phyloP scores from a whole-genome alignment of 2,797 vertebrate species.

The Crocodylus rhombifer region DNA sequence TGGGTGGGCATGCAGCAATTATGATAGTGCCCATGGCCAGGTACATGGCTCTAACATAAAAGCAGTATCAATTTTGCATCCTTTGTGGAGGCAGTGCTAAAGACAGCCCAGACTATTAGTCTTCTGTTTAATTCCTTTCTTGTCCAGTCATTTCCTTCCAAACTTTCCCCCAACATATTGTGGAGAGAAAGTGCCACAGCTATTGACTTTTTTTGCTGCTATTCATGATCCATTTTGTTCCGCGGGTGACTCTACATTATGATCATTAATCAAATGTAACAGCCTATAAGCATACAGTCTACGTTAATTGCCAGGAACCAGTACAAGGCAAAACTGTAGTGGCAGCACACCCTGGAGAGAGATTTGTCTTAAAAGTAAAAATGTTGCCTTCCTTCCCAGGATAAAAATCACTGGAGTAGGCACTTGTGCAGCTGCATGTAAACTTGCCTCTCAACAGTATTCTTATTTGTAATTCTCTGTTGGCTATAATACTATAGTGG shows the following conservation, averaged over 20 bases:
- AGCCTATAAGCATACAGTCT: neutral
- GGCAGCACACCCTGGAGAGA: conserved; percentile 17
- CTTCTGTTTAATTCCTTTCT: conserved; percentile 20
- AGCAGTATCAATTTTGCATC: neutral
- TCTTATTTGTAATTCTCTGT: conserved; percentile 38
- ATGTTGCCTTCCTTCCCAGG: neutral
- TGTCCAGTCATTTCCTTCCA: conserved; percentile 14
- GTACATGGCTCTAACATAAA: neutral
- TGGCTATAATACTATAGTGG: neutral
- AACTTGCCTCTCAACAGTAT: neutral
- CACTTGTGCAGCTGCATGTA: neutral
- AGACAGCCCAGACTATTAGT: neutral
- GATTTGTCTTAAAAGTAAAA: conserved; percentile 44
- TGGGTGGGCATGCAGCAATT: neutral
- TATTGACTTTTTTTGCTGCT: neutral
- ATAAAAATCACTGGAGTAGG: neutral
- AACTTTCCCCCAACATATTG: neutral
- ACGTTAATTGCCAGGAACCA: conserved; percentile 4
- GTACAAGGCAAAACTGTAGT: conserved; percentile 16
- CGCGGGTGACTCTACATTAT: conserved; percentile 30
- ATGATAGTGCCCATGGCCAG: neutral
- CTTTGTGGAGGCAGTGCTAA: neutral
- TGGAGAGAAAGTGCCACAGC: neutral
- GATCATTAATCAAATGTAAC: conserved; percentile 27
- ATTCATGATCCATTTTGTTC: neutral